phyloP scores from a whole-genome alignment of 2,888 invertebrate species.

The Cyrtodaria siliqua region DNA sequence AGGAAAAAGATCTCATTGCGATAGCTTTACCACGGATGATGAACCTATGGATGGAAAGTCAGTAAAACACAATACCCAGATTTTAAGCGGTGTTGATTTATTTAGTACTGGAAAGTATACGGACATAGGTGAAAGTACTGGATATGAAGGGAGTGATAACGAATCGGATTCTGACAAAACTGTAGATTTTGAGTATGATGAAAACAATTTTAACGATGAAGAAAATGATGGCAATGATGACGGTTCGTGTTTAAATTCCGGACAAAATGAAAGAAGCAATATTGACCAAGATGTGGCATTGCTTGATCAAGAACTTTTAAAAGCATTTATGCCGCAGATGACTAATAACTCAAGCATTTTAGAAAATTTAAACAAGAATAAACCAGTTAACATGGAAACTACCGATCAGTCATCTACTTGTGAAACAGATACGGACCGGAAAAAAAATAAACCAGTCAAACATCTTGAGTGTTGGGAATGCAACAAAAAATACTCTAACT shows the following conservation, averaged over 20 bases:
- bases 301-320: conserved; percentile 54
- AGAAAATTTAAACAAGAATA: background rate
- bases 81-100: too few relatives aligned
- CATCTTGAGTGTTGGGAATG: conserved; percentile 59
- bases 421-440: background rate
- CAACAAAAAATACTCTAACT: conserved; percentile 48
- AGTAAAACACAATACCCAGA: too few relatives aligned
- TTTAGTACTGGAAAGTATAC: too few relatives aligned
- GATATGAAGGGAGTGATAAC: background rate
- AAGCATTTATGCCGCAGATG: conserved; percentile 36
- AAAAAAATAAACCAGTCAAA: conserved; percentile 22
- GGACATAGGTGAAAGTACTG: too few relatives aligned
- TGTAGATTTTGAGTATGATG: conserved; percentile 48
- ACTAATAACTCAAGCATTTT: background rate
- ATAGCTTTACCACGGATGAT: background rate
- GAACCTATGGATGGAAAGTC: background rate
- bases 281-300: conserved; percentile 35
- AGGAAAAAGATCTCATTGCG: background rate
- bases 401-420: background rate
- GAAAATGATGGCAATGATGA: background rate
- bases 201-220: background rate
- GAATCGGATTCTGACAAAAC: conserved; percentile 52
- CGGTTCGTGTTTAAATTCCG: background rate
- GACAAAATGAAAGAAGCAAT: background rate
- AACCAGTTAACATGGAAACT: background rate